Base-by-base conservation (phyloP, 2,113 vertebrate species). In the Solea solea region DNA sequence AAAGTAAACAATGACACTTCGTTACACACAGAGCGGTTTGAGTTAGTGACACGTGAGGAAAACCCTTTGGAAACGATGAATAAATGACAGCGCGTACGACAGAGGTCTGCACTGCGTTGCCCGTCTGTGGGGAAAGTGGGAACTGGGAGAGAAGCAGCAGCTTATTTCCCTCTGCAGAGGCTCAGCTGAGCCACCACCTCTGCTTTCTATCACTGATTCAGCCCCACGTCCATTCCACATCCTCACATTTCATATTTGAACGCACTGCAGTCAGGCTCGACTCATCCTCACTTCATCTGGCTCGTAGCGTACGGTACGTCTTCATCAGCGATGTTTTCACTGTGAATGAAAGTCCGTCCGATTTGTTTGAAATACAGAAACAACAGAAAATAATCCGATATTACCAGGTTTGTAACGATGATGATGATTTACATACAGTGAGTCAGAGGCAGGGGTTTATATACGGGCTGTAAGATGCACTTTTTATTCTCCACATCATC, bases 161-260 rank as follows among this genome's bases (percentile, higher is more conserved):
- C 55, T 66, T 58, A 25, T 67, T 69, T 74, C 39, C 56, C 16
- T 59, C 60, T 65, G 40, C 53, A 54, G 8, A 2, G 51, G 52
- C 59, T 49, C 48, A 65, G 28, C 70, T 64, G 68, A 64, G 64
- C 65, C 64, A 64, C 64, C 62, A 39, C 52, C 62, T 77, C 63
- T 76, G 65, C 65, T 76, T 50, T 77, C 78, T 74, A 80, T 73
- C 76, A 81, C 74, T 75, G 71, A 79, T 82, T 83, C 60, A 82
- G 57, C 62, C 57, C 16, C 42, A 64, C 49, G 80, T 78, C 69
- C 73, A 80, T 84, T 34, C 5, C 55, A 69, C 53, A 39, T 59
- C 58, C 42, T 82, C 69, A 44, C 69, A 61, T 77, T 80, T 78
- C 75, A 83, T 82, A 79, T 86, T 75, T 82, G 64, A 59, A 73